Evolutionary conservation across 1,140 invertebrate genomes (phyloP).

Genomic region (Maniola jurtina): DNA sequence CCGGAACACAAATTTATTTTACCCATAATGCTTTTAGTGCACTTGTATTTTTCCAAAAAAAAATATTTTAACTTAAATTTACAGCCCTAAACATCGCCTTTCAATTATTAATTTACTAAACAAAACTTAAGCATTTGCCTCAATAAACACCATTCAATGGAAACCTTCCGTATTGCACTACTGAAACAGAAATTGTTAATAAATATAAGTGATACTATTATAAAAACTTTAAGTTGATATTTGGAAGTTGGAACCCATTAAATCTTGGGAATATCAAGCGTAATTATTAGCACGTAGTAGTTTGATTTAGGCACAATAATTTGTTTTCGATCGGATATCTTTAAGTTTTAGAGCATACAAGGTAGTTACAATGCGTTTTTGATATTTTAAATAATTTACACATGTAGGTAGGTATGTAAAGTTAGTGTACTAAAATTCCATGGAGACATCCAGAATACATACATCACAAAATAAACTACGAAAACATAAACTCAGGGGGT

Average conservation of each 20-base stretch:
- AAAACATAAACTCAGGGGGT: constrained; percentile 24
- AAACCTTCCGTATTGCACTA: constrained; percentile 68
- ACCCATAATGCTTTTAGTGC: constrained; percentile 54
- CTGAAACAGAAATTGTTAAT: constrained; percentile 41
- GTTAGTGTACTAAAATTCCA: no score
- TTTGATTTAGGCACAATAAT: constrained; percentile 52
- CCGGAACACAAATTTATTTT: constrained; percentile 54
- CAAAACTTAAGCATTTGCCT: constrained; percentile 49
- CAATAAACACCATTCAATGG: constrained; percentile 64
- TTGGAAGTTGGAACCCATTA: constrained; percentile 28
- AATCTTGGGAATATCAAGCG: constrained; percentile 24
- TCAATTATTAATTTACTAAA: constrained; percentile 45
- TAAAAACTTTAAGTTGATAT: constrained; percentile 14
- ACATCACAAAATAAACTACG: constrained; percentile 16
- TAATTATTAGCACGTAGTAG: constrained; percentile 42
- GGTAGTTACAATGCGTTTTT: no score
- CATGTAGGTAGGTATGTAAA: background rate
- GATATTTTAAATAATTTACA: no score
- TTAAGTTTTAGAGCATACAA: constrained; percentile 47
- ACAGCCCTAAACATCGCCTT: constrained; percentile 59
- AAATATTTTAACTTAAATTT: constrained; percentile 62
- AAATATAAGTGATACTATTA: constrained; percentile 21
- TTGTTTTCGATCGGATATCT: constrained; percentile 40
- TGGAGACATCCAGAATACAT: no score
- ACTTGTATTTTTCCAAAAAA: constrained; percentile 45